phyloP scores from a whole-genome alignment of 2,888 invertebrate genomes.

The Agrypnus murinus region DNA sequence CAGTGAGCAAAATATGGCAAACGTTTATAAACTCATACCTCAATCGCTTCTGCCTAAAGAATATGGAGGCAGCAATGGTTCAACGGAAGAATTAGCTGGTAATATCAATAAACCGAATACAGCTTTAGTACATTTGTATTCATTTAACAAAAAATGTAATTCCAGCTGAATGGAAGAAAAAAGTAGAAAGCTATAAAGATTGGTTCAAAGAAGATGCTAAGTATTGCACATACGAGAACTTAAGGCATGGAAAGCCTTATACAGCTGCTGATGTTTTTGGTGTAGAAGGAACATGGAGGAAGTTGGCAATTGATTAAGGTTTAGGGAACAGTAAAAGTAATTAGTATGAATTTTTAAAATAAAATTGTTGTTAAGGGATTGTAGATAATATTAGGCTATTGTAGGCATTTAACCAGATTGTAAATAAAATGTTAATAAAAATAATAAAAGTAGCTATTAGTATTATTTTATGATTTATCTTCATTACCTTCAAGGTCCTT shows the following conservation, averaged over 20 bases:
- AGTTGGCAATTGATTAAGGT: constrained; percentile 72
- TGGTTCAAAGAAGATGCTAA: constrained; percentile 73
- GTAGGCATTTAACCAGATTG: too few species aligned
- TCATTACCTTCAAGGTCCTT: too few species aligned
- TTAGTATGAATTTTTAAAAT: too few species aligned
- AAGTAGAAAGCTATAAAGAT: constrained; percentile 71
- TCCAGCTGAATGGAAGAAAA: constrained; percentile 69
- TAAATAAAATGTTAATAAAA: too few species aligned
- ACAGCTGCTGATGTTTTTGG: constrained; percentile 74
- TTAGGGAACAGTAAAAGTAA: too few species aligned
- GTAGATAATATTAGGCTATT: too few species aligned
- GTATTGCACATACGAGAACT: constrained; percentile 72
- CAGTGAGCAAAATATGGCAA: constrained; percentile 71
- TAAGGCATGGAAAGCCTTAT: constrained; percentile 73
- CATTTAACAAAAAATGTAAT: too few species aligned
- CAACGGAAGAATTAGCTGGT: constrained; percentile 53
- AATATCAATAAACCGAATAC: too few species aligned
- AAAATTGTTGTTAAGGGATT: too few species aligned
- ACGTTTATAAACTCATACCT: constrained; percentile 75
- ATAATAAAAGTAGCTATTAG: too few species aligned
- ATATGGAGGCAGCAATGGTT: constrained; percentile 78
- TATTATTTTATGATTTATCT: too few species aligned
- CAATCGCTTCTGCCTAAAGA: constrained; percentile 77
- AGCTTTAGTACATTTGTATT: too few species aligned
- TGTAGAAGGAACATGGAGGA: constrained; percentile 73